Base-by-base conservation (phyloP, 2,113 vertebrate species). In the Larimichthys polyactis region DNA sequence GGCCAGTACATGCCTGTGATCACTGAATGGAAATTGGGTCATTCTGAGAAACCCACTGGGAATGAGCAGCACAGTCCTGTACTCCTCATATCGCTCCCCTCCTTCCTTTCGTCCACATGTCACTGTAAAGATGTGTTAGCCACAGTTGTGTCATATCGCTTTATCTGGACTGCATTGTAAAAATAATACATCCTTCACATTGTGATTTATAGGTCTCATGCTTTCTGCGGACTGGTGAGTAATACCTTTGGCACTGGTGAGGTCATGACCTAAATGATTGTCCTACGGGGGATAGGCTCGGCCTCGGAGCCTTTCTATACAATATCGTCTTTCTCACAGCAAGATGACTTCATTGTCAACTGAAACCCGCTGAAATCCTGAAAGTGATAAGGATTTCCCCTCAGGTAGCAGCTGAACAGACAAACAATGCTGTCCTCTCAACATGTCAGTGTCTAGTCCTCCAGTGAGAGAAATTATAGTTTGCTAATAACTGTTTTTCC, bases 281-380 rank as follows among this genome's bases (percentile, higher is more conserved):
- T 78, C 73, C 90, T 82, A 55, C 59, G 20, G 83, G 81, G 83
- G 24, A 74, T 15, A 36, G 72, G 69, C 75, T 85, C 6, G 75
- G 58, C 83, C 75, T 63, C 40, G 1, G 44, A 82, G 58, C 54
- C 65, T 55, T 76, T 83, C 57, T 36, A 24, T 78, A 66, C 69
- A 66, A 74, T 89, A 85, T 91, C 80, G 49, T 62, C 67, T 93
- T 92, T 92, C 89, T 66, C 67, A n/a, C 73, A 67, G 71, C 64
- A 4, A 32, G 84, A 81, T 88, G 91, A 92, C 87, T 84, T 91
- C 90, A 91, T 88, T 79, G 84, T 90, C 80, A 89, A 87, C 87
- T 76, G 91, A 92, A 89, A 89, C 87, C 36, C 64, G 20, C 48
- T 54, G 27, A 76, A 85, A 68, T 76, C 75, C 81, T 63, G 52